Percentiles rank a stretch among this genome's conserved stretches.
phyloP scores from a whole-genome alignment of 2,888 invertebrate genomes.

The Agrochola litura region DNA sequence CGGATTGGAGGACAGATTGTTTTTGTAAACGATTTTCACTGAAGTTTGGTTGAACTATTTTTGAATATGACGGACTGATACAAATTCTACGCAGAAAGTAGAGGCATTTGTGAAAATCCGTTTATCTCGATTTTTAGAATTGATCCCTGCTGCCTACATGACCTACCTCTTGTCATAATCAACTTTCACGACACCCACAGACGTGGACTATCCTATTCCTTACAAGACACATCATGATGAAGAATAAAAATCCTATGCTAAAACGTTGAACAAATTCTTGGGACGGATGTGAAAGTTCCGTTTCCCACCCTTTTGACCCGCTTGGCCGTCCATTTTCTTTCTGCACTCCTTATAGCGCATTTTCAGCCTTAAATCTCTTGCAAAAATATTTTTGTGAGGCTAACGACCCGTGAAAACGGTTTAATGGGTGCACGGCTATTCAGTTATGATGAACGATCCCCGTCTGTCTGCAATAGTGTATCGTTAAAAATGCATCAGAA shows the following conservation, averaged over 20 bases:
- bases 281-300: constrained; percentile 12
- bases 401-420: constrained; percentile 54
- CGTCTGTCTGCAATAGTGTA: constrained; percentile 35
- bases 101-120: not conserved
- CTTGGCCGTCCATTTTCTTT: constrained; percentile 31
- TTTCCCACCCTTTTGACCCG: constrained; percentile 27
- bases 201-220: too few species aligned
- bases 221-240: not conserved
- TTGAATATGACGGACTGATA: not conserved
- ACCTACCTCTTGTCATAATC: not conserved
- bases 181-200: not conserved
- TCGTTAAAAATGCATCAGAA: constrained; percentile 62
- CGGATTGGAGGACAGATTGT: constrained; percentile 37
- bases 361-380: constrained; percentile 45
- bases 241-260: constrained; percentile 8
- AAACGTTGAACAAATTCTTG: constrained; percentile 3
- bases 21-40: constrained; percentile 30
- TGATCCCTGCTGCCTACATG: too few species aligned
- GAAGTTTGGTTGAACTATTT: constrained; percentile 13
- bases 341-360: constrained; percentile 34
- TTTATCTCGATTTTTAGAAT: not conserved
- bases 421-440: constrained; percentile 56
- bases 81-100: not conserved
- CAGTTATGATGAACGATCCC: constrained; percentile 54
- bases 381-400: constrained; percentile 54